These are phyloP conservation scores for Todiramphus chloris DNA, from an alignment of 2,113 vertebrate species.

Conservation along the genomic window DNA sequence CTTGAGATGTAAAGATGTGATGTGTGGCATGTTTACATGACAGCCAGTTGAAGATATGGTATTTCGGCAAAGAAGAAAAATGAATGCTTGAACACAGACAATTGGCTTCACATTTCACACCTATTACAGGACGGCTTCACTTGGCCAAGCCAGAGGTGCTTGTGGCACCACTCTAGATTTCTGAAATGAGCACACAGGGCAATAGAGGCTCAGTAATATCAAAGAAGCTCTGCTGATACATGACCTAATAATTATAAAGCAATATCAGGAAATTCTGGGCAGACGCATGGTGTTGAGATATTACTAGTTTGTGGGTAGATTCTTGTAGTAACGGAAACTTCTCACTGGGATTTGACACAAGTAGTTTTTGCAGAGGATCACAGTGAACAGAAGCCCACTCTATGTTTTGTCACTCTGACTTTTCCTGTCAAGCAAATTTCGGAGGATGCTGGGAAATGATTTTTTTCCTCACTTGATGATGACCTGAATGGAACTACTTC, in stretches of 20 bases:
- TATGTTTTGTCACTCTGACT: background rate
- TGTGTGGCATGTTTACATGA: rapidly evolving
- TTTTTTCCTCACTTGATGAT: background rate
- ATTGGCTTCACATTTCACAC: background rate
- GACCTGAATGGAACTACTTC: background rate
- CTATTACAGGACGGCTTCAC: rapidly evolving
- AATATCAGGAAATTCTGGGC: background rate
- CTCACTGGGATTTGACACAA: background rate
- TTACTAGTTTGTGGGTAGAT: background rate
- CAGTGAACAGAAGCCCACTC: background rate
- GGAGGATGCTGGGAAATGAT: background rate
- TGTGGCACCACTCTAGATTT: background rate
- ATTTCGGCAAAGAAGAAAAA: background rate
- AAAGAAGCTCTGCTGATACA: background rate
- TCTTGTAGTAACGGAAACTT: background rate
- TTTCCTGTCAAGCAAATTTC: background rate
- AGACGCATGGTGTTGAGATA: background rate
- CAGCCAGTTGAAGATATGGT: background rate
- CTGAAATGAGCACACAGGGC: background rate
- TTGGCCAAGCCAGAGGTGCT: background rate
- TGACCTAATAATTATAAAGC: background rate
- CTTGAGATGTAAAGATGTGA: background rate
- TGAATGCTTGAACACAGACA: background rate
- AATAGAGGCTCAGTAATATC: background rate
- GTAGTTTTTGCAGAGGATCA: background rate